Evolutionary conservation across 1,140 invertebrate species (phyloP), one percentile per base, ranked within the genome.

Genomic region (Apis dorsata): DNA sequence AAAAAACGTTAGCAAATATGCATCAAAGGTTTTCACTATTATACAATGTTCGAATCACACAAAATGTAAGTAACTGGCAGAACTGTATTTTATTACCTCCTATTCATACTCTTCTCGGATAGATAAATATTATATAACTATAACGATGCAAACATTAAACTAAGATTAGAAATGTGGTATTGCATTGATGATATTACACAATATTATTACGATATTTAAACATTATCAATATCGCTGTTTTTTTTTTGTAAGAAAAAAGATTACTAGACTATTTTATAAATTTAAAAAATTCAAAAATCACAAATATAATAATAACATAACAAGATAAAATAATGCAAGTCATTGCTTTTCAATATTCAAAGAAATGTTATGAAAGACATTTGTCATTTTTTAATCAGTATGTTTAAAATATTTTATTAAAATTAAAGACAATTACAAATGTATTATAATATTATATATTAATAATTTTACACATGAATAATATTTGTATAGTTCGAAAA

Each of bases 101-200:
- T 55, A 57, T 57, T 75, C 34, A 34, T 44, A 51, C 34, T 74
- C 19, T 59, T 2, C 11, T 55, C 5, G 8, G 9, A 44, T 44
- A 62, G 24, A 44, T 28, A 69, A 59, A 53, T 5, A 55, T 82
- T 82, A 82, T 5, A 0, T 77, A 82, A 82, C n/a, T 12, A 11
- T 13, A 11, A 21, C 2, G 72, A 55, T 53, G 21, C 15, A 19
- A 13, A 57, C 4, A 24, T 5, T 51, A 12, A 0, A 8, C 21
- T 19, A 53, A 69, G 73, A 76, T 68, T 76, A 65, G 19, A 57
- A 24, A 2, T n/a, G 19, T n/a, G 5, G 4, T 2, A 10, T 75
- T 81, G 11, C 68, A 44, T 44, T 44, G 34, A 44, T 44, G 34
- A 44, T 44, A 44, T 44, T 44, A 44, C 34, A 12, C 13, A 68